Evolutionary conservation across 2,888 invertebrate genomes (phyloP), one percentile per base, ranked within the genome.

Genomic region (Tuberolachnus salignus): DNA sequence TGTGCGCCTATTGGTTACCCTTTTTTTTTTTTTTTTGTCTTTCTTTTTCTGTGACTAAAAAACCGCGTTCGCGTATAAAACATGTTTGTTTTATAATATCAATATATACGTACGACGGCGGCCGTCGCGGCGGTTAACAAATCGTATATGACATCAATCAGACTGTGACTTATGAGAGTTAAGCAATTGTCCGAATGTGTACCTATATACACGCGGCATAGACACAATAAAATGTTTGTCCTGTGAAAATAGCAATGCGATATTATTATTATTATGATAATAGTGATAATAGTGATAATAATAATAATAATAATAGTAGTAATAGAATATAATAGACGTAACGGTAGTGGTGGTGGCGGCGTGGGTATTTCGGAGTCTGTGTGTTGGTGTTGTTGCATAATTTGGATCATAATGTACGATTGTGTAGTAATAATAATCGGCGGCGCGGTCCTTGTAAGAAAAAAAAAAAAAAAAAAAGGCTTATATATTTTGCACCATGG

Each of bases 161-260:
- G 78, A 78, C 69, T 78, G 78, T 78, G 78, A 61, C 78, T 78
- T 59, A 61, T 67, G 46, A 23, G 23, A 63, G n/a, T 78, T 78
- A 42, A 57, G 69, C 59, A 69, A 78, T 69, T 59, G 69, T 78
- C 34, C 23, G 51, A 69, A 49, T 34, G 46, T 44, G 46, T 16
- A 61, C 14, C 44, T 11, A 21, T 19, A 42, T 19, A 61, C 16
- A 34, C 6, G 19, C n/a, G n/a, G 4, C 9, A 11, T 23, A 14
- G 8, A 11, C 21, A 59, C 9, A 23, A 59, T 23, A 23, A 23
- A 46, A 49, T 49, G 19, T 14, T 23, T 16, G 26, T 51, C 23
- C 67, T 9, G 23, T 26, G 67, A 67, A 46, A 59, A 46, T 71
- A 26, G 19, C 16, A 59, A 26, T 49, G 49, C 9, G 51, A 34